phyloP scores from a whole-genome alignment of 2,797 vertebrate species.

The Anguilla pacifica region DNA sequence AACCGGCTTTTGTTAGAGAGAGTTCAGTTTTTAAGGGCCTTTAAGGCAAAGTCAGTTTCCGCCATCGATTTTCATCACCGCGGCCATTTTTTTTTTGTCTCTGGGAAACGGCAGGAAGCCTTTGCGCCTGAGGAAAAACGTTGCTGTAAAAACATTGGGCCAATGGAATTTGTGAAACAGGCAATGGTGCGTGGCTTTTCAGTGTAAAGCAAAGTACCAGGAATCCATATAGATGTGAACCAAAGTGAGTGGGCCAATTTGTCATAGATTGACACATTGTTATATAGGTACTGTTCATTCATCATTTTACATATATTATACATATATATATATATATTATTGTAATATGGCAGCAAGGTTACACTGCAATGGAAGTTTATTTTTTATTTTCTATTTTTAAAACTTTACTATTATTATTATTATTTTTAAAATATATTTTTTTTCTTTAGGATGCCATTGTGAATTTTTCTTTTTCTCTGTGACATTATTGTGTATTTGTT shows the following conservation, averaged over 20 bases:
- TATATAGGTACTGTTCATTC: neutral
- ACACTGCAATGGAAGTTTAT: neutral
- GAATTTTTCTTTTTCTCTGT: neutral
- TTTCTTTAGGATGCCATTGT: neutral
- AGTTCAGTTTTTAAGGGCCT: slow-evolving; percentile 4
- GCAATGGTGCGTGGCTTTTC: neutral
- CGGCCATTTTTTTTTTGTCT: neutral
- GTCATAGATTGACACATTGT: neutral
- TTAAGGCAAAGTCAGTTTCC: neutral
- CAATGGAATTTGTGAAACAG: neutral
- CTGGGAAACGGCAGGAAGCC: neutral
- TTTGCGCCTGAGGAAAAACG: neutral
- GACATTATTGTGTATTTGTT: neutral
- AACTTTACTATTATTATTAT: neutral
- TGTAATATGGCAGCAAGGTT: neutral
- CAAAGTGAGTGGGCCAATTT: neutral
- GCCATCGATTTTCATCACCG: neutral
- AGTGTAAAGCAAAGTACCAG: no score
- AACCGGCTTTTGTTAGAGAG: neutral
- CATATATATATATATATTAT: no score
- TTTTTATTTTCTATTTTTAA: neutral
- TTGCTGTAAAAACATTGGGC: neutral
- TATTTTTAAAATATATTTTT: neutral
- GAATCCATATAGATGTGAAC: neutral
- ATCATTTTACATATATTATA: no score